These are phyloP conservation scores for Odontocolon sp. DNA, from an alignment of 2,888 invertebrate species.

Conservation along the genomic window DNA sequence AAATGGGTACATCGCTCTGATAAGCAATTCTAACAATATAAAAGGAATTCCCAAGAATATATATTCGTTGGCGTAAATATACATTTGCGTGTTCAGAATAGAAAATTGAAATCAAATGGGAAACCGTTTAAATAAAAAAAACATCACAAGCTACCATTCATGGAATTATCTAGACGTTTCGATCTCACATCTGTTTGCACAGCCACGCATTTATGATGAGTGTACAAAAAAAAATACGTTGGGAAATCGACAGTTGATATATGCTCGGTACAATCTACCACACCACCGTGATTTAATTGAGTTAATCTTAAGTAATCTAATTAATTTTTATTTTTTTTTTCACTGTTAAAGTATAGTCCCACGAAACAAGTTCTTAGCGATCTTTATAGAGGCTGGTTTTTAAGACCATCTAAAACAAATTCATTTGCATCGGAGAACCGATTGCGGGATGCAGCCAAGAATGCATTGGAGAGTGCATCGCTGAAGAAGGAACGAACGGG, in stretches of 20 bases:
- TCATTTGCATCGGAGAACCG: not conserved
- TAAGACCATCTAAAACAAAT: not conserved
- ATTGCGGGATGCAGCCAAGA: not conserved
- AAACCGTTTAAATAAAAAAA: not conserved
- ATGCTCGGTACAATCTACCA: not conserved
- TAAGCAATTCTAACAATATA: not conserved
- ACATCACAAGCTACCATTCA: slow-evolving; percentile 17
- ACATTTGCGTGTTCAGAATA: not conserved
- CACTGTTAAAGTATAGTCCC: too few species aligned
- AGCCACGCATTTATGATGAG: not conserved
- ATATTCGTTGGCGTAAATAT: not conserved
- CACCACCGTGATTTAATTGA: not conserved
- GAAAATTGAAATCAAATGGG: slow-evolving; percentile 18
- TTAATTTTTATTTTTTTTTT: too few species aligned
- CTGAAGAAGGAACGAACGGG: slow-evolving; percentile 19
- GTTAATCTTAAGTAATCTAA: not conserved
- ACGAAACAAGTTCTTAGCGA: not conserved
- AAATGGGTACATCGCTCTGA: slow-evolving; percentile 13
- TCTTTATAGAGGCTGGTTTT: not conserved
- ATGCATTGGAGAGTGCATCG: not conserved
- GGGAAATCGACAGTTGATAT: not conserved
- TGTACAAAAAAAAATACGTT: not conserved
- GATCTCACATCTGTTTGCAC: slow-evolving; percentile 4
- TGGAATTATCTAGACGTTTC: slow-evolving; percentile 7
- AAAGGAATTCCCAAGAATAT: not conserved